Base-by-base conservation (phyloP, 2,113 vertebrate genomes). In the Aix galericulata region DNA sequence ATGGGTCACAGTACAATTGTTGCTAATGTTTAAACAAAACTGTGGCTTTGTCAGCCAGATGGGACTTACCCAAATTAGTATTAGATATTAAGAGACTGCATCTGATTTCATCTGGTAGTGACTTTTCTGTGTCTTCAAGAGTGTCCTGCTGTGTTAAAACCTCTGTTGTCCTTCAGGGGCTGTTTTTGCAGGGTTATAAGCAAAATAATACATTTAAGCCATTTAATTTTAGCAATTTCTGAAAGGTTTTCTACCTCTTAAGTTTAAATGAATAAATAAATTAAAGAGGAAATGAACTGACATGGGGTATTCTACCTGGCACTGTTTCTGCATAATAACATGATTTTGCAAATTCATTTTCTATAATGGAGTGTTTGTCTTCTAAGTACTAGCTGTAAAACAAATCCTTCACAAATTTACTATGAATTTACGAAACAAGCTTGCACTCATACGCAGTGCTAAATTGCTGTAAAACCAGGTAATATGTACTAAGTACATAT, bases 401-500 rank as follows among this genome's bases (percentile, higher is more conserved):
- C 14, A 83, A 58, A 26, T 81, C 31, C 77, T 92, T 86, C 60
- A 72, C 17, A 84, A 34, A 72, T 76, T 68, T 11, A 3, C 25
- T 64, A 38, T 16, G 67, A 75, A 80, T 86, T 80, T 91, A 38
- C 40, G 59, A 21, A 32, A 34, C 40, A 88, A 84, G 5, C 15
- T 29, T 67, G 29, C 67, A 78, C 17, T 78, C 64, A 75, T 52
- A 56, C 3, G 17, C n/a, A 42, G 29, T 32, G 25, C 27, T 67
- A 81, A 92, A 82, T 29, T 93, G 13, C 42, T 93, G 34, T 89
- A 78, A 93, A 93, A 86, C 75, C 40, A 78, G 18, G 20, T 56
- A 71, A 59, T 52, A 46, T 52, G 31, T 90, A 13, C 20, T 59
- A 86, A 88, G 20, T 56, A 59, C n/a, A 4, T 60, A 71, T 71